Evolutionary conservation across 2,888 invertebrate species (phyloP).

Genomic region (Cataglyphis altisquamis): DNA sequence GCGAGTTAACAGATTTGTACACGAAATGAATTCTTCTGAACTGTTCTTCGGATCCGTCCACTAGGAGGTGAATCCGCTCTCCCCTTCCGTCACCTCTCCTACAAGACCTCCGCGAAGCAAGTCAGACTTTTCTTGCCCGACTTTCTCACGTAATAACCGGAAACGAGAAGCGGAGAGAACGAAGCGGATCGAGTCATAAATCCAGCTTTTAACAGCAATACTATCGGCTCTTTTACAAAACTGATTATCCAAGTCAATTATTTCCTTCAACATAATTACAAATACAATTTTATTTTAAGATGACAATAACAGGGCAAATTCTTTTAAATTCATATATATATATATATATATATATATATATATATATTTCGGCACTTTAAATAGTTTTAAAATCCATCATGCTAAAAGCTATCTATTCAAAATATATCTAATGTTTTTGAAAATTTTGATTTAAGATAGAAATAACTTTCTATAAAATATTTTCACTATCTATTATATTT

Average conservation of each 20-base stretch:
- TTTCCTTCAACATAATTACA: neutral
- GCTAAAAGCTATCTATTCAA: neutral
- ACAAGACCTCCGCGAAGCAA: slow-evolving; percentile 35
- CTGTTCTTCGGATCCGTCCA: slow-evolving; percentile 61
- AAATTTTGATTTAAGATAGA: neutral
- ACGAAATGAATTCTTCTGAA: slow-evolving; percentile 62
- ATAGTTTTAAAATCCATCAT: neutral
- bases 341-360: neutral
- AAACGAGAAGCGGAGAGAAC: slow-evolving; percentile 69
- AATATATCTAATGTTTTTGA: neutral
- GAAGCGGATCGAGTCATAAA: slow-evolving; percentile 72
- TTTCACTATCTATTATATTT: neutral
- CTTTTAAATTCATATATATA: no score
- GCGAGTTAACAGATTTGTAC: slow-evolving; percentile 30
- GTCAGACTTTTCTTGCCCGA: slow-evolving; percentile 70
- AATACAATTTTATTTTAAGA: neutral
- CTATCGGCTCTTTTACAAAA: slow-evolving; percentile 62
- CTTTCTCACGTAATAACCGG: slow-evolving; percentile 74
- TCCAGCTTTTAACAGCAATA: slow-evolving; percentile 53
- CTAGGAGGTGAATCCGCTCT: slow-evolving; percentile 23
- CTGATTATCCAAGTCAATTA: slow-evolving; percentile 56
- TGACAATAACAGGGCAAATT: neutral
- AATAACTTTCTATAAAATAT: neutral
- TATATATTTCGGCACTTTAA: neutral
- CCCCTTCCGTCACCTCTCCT: neutral